Conservation (phyloP, 2,113 vertebrate species). For the Clarias magur region DNA sequence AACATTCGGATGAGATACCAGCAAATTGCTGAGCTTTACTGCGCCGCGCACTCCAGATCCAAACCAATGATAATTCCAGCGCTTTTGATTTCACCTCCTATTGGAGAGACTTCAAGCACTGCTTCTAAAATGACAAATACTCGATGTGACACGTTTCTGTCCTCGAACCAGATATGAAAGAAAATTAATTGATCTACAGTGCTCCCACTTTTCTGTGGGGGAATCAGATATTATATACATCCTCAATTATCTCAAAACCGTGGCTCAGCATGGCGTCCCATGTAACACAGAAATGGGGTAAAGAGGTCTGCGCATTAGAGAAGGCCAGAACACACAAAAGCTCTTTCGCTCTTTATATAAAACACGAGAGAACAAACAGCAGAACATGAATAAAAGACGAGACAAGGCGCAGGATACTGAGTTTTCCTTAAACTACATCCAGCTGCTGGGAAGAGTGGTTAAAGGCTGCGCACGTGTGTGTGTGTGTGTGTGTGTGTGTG, state of each 20-base stretch:
- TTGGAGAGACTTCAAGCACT: conserved; percentile 26
- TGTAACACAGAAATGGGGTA: conserved; percentile 59
- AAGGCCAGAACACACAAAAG: neutral
- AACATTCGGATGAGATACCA: conserved; percentile 4
- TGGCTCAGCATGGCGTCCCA: conserved; percentile 52
- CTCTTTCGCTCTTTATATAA: neutral
- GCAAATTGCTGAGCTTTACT: conserved; percentile 11
- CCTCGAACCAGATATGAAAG: conserved; percentile 40
- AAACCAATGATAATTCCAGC: conserved; percentile 33
- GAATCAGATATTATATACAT: conserved; percentile 48
- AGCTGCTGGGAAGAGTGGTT: conserved; percentile 70
- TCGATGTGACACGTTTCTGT: conserved; percentile 20
- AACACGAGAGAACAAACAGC: conserved; percentile 1
- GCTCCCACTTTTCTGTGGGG: conserved; percentile 27
- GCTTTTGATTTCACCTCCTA: conserved; percentile 43
- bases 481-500: conserved; percentile 10
- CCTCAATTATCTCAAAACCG: conserved; percentile 54
- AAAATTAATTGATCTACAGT: conserved; percentile 36
- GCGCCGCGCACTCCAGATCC: conserved; percentile 41
- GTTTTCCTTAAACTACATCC: conserved; percentile 56
- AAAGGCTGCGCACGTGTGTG: conserved; percentile 60
- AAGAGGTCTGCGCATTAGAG: neutral
- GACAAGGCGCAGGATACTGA: conserved; percentile 71
- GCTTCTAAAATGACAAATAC: conserved; percentile 47
- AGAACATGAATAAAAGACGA: conserved; percentile 69